Evolutionary conservation across 2,113 vertebrate species (phyloP).

Genomic region (Platysternon megacephalum): DNA sequence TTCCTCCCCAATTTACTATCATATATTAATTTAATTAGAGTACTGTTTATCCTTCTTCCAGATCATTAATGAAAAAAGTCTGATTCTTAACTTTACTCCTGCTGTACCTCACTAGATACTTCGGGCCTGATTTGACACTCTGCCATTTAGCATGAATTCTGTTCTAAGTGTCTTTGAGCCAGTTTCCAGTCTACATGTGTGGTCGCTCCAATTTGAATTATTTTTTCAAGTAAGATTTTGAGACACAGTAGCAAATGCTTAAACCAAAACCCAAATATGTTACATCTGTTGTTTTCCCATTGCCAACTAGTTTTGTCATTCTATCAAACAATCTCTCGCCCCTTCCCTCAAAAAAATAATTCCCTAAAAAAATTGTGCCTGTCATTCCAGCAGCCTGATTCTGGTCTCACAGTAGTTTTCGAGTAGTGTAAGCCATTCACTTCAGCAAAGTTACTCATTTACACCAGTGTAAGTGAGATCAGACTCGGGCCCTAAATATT

Average conservation of each 20-base stretch:
- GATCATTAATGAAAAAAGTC: conserved; percentile 1
- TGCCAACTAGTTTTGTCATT: neutral
- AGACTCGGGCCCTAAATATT: conserved; percentile 47
- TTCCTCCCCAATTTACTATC: neutral
- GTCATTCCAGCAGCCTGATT: neutral
- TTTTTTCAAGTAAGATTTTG: conserved; percentile 45
- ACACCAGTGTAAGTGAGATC: conserved; percentile 22
- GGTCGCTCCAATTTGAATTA: neutral
- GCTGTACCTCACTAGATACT: neutral
- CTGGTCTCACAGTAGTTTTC: conserved; percentile 16
- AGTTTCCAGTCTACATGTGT: conserved; percentile 51
- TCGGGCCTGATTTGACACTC: neutral
- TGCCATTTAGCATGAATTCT: conserved; percentile 34
- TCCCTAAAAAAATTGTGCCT: neutral
- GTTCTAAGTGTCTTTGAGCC: conserved; percentile 18
- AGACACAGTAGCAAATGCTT: conserved; percentile 61
- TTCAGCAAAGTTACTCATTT: conserved; percentile 34
- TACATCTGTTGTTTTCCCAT: neutral
- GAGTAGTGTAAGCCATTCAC: neutral
- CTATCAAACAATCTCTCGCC: neutral
- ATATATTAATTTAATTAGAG: neutral
- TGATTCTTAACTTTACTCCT: conserved; percentile 13
- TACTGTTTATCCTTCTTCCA: neutral
- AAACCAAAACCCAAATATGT: conserved; percentile 59
- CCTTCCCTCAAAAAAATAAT: neutral